Evolutionary conservation across 2,797 vertebrate species (phyloP), one percentile per base, ranked within the genome.

Genomic region (Aulostomus chinensis): DNA sequence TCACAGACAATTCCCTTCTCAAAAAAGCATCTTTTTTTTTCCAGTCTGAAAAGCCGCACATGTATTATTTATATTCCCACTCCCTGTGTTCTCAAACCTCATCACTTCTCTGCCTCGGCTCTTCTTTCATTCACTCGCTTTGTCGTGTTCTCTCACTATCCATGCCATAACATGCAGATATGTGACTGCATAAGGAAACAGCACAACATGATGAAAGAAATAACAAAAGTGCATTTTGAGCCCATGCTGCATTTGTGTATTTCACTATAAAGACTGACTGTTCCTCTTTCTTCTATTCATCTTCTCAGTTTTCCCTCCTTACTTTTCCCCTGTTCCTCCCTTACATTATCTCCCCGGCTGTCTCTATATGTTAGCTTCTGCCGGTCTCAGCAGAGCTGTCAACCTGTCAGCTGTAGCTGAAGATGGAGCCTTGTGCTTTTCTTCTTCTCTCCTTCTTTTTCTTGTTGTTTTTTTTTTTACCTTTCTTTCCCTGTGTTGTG

Each of bases 351-450:
- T 25, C 24, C 37, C 51, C 15, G 12, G 11, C 40, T 26, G 37
- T 76, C 61, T 79, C 64, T 49, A 15, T 46, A 34, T 46, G 59
- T 75, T 77, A 63, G 55, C 75, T 80, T 80, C 64, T 83, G 83
- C 47, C 15, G 16, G 51, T 75, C 83, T 86, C 79, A 83, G 86
- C 83, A 85, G 72, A 73, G 74, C 79, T 84, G 86, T 81, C 86
- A 83, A 76, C 66, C 74, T 80, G 82, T 86, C 86, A 88, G 59
- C 58, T 49, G 25, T 46, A 73, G 72, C 65, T 75, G 74, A 81
- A 77, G 70, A 76, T 64, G n/a, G 5, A 41, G 39, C 58, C 67
- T 65, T 62, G 64, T 43, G 58, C 49, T 78, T 74, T 77, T 73
- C 59, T 74, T 63, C 40, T 65, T 65, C 59, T 52, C 67, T 72